Conservation (phyloP, 2,113 vertebrate genomes). For the Probosciger aterrimus region DNA sequence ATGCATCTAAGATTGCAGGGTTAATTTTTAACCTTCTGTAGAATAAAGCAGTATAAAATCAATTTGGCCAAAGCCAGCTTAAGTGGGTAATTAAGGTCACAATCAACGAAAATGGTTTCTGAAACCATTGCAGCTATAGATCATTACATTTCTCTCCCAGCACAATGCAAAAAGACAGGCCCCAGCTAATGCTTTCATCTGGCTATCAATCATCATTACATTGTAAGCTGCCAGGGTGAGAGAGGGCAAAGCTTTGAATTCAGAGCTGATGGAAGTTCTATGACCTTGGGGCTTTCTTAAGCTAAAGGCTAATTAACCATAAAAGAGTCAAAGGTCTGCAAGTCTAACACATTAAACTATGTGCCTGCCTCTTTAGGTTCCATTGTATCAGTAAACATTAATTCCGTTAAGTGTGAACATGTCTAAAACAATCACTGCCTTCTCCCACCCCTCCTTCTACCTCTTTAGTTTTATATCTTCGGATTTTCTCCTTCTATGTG, state of each 20-base stretch:
- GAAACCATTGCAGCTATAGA: constrained; percentile 34
- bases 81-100: constrained; percentile 53
- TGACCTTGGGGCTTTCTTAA: constrained; percentile 59
- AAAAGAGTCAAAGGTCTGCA: constrained; percentile 64
- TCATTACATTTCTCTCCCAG: constrained; percentile 22
- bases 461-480: constrained; percentile 1
- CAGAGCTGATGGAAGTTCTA: constrained; percentile 60
- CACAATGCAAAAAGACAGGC: constrained; percentile 50
- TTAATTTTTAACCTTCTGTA: constrained; percentile 59
- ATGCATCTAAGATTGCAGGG: not conserved
- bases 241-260: constrained; percentile 68
- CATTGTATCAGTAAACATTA: constrained; percentile 41
- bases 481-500: not conserved
- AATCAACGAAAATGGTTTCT: constrained; percentile 31
- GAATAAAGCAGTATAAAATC: constrained; percentile 50
- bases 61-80: constrained; percentile 39
- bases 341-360: constrained; percentile 31
- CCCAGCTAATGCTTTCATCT: constrained; percentile 56
- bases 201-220: constrained; percentile 66
- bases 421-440: not conserved
- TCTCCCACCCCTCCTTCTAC: not conserved
- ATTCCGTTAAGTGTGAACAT: not conserved
- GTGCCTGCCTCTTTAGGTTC: constrained; percentile 26
- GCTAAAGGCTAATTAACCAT: constrained; percentile 66
- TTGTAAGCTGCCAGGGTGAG: constrained; percentile 61